phyloP scores from a whole-genome alignment of 2,888 invertebrate species.

The Julus scanicus region DNA sequence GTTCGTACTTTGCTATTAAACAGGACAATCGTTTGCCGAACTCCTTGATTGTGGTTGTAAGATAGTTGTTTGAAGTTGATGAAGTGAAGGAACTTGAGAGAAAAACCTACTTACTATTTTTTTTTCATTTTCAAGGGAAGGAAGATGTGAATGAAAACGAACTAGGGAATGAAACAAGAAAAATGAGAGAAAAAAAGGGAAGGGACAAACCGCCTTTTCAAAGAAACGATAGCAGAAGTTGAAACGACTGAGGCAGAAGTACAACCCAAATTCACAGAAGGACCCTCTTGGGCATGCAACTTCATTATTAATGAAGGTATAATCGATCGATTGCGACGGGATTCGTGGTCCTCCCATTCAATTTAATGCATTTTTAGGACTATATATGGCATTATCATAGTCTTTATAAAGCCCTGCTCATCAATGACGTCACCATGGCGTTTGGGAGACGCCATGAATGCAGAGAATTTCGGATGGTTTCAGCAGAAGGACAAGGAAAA shows the following conservation, averaged over 20 bases:
- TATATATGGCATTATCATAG: background rate
- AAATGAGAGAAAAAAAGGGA: background rate
- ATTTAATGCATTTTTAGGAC: background rate
- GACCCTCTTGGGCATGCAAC: constrained; percentile 20
- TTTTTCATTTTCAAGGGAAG: background rate
- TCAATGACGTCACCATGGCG: background rate
- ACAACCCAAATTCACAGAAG: background rate
- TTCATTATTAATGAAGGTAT: constrained; percentile 2
- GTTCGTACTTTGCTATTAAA: constrained; percentile 21
- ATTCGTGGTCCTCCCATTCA: background rate
- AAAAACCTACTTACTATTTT: background rate
- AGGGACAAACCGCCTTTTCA: background rate
- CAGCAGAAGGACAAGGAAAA: background rate
- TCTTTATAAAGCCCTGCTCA: background rate
- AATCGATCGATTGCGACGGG: background rate
- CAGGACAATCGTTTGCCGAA: constrained; percentile 17
- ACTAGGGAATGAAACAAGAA: constrained; percentile 3
- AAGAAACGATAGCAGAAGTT: background rate
- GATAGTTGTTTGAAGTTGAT: constrained; percentile 23
- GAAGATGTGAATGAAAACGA: background rate
- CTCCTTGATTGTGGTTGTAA: constrained; percentile 36
- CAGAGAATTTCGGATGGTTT: background rate
- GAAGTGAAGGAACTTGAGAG: constrained; percentile 11
- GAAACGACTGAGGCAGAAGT: background rate
- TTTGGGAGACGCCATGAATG: too few relatives aligned